A percentile compares a stretch with the other conserved stretches of the same genome.
Conservation (phyloP, 2,888 invertebrate genomes). For the Leucoma salicis region DNA sequence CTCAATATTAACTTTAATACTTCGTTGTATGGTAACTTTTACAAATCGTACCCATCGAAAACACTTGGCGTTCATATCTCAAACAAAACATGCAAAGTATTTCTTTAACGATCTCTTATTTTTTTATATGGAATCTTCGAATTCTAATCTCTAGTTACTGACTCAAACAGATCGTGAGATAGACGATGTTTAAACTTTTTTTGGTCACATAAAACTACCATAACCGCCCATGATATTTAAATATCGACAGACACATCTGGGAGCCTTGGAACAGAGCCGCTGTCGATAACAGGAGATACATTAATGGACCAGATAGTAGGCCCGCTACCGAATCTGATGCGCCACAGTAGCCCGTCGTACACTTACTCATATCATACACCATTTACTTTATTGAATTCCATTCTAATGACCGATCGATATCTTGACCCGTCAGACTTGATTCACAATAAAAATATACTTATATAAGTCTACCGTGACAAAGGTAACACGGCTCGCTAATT, state of each 20-base stretch:
- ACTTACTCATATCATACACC: conserved; percentile 53
- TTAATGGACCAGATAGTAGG: conserved; percentile 63
- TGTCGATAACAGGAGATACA: conserved; percentile 72
- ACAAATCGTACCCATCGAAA: conserved; percentile 11
- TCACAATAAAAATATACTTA: conserved; percentile 20
- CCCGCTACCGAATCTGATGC: conserved; percentile 73
- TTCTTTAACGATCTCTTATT: conserved; percentile 56
- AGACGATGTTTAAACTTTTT: conserved; percentile 57
- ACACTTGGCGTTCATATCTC: conserved; percentile 43
- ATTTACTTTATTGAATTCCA: conserved; percentile 66
- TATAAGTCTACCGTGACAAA: conserved; percentile 19
- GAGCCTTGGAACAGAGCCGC: conserved; percentile 43
- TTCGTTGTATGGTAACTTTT: conserved; percentile 9
- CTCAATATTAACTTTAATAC: conserved; percentile 23
- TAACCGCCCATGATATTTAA: conserved; percentile 64
- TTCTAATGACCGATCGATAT: conserved; percentile 60
- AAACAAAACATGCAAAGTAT: conserved; percentile 57
- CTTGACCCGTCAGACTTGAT: conserved; percentile 29
- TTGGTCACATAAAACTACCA: conserved; percentile 62
- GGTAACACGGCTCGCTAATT: conserved; percentile 46
- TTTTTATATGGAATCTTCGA: conserved; percentile 56
- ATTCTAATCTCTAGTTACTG: conserved; percentile 66
- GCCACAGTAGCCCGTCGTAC: conserved; percentile 59
- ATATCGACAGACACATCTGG: conserved; percentile 69
- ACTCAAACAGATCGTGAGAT: conserved; percentile 60